A percentile compares a stretch with the other conserved stretches of the same genome.
These are phyloP conservation scores for Lobophora halterata DNA, from an alignment of 2,888 invertebrate genomes.

Conservation along the genomic window DNA sequence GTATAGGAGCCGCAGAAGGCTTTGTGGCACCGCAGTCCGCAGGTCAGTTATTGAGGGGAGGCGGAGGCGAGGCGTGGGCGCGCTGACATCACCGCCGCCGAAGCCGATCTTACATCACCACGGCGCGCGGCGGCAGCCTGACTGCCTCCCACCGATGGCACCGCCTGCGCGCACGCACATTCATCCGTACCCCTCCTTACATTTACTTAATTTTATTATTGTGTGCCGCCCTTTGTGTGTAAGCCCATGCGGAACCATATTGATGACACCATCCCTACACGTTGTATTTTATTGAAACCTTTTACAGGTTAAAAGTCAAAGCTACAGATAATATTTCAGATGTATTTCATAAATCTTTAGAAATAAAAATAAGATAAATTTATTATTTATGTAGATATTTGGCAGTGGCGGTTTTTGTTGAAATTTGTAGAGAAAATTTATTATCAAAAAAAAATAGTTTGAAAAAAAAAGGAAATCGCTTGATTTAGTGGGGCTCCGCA, in stretches of 20 bases:
- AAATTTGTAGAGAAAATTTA: too few species aligned
- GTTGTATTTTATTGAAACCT: too few species aligned
- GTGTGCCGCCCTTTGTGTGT: constrained; percentile 34
- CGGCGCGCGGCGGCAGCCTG: constrained; percentile 44
- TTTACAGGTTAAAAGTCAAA: too few species aligned
- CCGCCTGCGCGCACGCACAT: constrained; percentile 48
- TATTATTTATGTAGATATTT: too few species aligned
- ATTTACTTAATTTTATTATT: constrained; percentile 37
- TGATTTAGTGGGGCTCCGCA: too few species aligned
- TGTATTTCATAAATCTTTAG: too few species aligned
- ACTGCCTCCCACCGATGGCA: constrained; percentile 57
- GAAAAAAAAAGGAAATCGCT: too few species aligned
- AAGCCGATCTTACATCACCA: constrained; percentile 78
- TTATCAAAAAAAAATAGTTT: too few species aligned
- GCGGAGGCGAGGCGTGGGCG: constrained; percentile 61
- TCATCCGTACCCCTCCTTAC: constrained; percentile 34
- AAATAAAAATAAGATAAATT: too few species aligned
- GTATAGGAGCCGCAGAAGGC: constrained; percentile 63
- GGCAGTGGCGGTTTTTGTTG: too few species aligned
- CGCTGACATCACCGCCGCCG: constrained; percentile 77
- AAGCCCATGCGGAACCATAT: neutral
- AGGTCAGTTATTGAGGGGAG: constrained; percentile 40
- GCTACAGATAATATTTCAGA: too few species aligned
- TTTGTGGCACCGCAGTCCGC: constrained; percentile 43
- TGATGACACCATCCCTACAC: neutral